Evolutionary conservation across 2,113 vertebrate genomes (phyloP).

Genomic region (Alligator sinensis): DNA sequence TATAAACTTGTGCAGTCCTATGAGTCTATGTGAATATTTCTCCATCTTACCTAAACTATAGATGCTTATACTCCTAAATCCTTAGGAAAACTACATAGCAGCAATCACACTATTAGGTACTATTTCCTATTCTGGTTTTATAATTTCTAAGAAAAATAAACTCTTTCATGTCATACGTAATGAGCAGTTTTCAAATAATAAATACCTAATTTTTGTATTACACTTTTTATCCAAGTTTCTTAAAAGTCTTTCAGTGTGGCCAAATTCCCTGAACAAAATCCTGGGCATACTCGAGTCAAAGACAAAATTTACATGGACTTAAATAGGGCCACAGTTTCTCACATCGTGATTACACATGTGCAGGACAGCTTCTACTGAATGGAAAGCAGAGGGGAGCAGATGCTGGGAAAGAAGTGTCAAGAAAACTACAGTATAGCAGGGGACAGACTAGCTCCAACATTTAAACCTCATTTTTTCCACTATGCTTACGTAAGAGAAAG

Average conservation of each 20-base stretch:
- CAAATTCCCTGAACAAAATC: constrained; percentile 1
- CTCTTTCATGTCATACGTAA: neutral
- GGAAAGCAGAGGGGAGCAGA: neutral
- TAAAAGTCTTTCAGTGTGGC: neutral
- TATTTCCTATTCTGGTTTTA: neutral
- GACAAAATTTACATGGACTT: neutral
- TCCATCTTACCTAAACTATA: too few relatives aligned
- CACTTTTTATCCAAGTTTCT: neutral
- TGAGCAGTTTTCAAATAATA: neutral
- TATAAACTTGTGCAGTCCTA: too few relatives aligned
- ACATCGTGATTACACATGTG: neutral
- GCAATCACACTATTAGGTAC: neutral
- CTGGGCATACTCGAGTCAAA: neutral
- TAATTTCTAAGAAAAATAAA: neutral
- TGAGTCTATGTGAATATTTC: too few relatives aligned
- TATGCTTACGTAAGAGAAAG: neutral
- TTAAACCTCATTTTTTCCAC: constrained; percentile 26
- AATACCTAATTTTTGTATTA: neutral
- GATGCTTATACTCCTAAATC: too few relatives aligned
- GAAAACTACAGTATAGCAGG: constrained; percentile 6
- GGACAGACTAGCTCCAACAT: neutral
- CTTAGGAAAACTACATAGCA: too few relatives aligned
- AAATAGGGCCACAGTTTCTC: neutral
- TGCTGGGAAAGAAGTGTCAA: constrained; percentile 31
- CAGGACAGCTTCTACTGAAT: neutral